Conservation (phyloP, 2,797 vertebrate species). For the Cottoperca gobio region DNA sequence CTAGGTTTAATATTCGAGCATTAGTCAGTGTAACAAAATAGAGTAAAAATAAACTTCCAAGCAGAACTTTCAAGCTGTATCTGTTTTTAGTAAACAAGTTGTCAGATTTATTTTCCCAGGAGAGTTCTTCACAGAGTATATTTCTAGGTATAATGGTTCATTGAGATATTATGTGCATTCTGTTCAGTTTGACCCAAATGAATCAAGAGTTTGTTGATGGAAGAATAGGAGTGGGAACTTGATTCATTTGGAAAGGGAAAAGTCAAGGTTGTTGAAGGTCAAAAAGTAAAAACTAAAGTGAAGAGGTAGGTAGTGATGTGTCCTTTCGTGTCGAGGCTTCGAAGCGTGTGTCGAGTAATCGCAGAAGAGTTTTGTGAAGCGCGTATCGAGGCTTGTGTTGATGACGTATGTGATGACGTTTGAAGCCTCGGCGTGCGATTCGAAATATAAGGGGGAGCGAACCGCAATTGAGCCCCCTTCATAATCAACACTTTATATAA, state of each 20-base stretch:
- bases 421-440: no score
- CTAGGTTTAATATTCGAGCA: constrained; percentile 27
- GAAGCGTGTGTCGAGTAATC: no score
- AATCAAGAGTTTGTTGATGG: constrained; percentile 34
- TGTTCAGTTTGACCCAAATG: constrained; percentile 36
- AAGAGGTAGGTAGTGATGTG: no score
- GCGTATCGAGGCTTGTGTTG: no score
- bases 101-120: constrained; percentile 24
- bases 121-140: constrained; percentile 33
- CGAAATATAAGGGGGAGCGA: no score
- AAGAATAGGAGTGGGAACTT: constrained; percentile 38
- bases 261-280: constrained; percentile 35
- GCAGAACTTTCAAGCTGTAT: constrained; percentile 25
- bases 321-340: no score
- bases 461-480: no score
- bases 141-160: constrained; percentile 42
- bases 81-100: constrained; percentile 41
- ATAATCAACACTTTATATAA: no score
- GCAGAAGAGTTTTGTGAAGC: no score
- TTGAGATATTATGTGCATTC: constrained; percentile 14
- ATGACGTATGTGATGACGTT: no score
- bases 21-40: constrained; percentile 38
- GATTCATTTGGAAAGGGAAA: constrained; percentile 24
- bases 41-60: constrained; percentile 61
- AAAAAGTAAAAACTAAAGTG: no score